Evolutionary conservation across 2,113 vertebrate genomes (phyloP).

Genomic region (Channa argus): DNA sequence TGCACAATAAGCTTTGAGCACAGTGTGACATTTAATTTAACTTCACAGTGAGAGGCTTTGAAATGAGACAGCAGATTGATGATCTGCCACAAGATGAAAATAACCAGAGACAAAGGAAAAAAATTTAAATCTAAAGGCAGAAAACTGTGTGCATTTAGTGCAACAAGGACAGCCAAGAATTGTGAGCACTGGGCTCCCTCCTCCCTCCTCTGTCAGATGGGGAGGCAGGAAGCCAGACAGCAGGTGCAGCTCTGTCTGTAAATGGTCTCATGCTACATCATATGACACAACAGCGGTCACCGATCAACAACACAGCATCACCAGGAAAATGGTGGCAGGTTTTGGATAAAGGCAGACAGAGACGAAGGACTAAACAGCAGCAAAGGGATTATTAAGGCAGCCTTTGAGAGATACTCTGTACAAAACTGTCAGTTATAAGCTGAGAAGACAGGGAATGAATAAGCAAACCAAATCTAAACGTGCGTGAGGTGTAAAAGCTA

Average conservation of each 20-base stretch:
- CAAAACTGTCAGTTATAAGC: background rate
- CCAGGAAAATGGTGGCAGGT: conserved; percentile 83
- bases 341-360: conserved; percentile 63
- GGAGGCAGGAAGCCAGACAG: conserved; percentile 65
- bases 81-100: background rate
- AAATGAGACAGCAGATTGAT: background rate
- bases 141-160: too few relatives aligned
- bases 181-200: background rate
- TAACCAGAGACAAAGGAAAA: background rate
- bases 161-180: conserved; percentile 12
- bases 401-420: conserved; percentile 54
- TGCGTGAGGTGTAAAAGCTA: conserved; percentile 44
- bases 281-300: conserved; percentile 69
- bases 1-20: background rate
- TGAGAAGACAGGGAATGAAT: conserved; percentile 40
- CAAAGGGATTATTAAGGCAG: conserved; percentile 44
- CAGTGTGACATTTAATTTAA: background rate
- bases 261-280: conserved; percentile 70
- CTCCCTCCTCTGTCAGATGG: conserved; percentile 32
- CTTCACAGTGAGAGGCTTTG: background rate
- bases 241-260: conserved; percentile 78
- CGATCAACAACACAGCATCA: conserved; percentile 82
- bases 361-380: conserved; percentile 31
- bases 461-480: conserved; percentile 22
- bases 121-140: too few relatives aligned